Evolutionary conservation across 2,888 invertebrate genomes (phyloP), one percentile per base, ranked within the genome.

Genomic region (Pedicia rivosa): DNA sequence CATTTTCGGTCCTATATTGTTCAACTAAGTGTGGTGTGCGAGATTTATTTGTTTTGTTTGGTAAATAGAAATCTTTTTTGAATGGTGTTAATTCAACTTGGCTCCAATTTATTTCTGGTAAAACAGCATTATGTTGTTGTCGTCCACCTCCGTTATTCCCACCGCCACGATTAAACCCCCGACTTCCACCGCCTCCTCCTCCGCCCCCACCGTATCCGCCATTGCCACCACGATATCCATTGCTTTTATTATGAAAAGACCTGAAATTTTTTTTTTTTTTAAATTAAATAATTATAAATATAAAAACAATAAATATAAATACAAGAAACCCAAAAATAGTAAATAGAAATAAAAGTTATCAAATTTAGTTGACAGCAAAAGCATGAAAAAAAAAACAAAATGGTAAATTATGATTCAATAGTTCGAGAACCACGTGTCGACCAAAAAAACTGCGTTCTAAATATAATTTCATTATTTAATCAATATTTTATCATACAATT

Each of bases 31-130:
- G 68, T 19, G 72, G 64, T 20, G 73, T 67, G 43, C 77, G 66
- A 39, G 59, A 65, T 14, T 67, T 51, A 3, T 74, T 72, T 43
- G 68, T 64, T 1, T 73, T 68, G 49, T 78, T 76, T 44, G 84
- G 81, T 43, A 74, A 67, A 50, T 86, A 87, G 49, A 86, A 86
- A 50, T 82, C 70, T 54, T 84, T 86, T 54, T 83, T 76, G 55
- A 87, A 83, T 4, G 80, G 78, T 43, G 74, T 70, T 29, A 71
- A 52, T 2, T 66, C 62, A 46, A 67, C 48, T 1, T 60, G 53
- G 31, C 62, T 58, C 72, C 71, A 72, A 46, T 70, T 67, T 1
- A 70, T 64, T 7, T 57, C 62, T 10, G 13, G n/a, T 20, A 35
- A 35, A 20, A 28, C 15, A 28, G 27, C 20, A 10, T 14, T 24